These are phyloP conservation scores for Euplexia lucipara DNA, from an alignment of 2,888 invertebrate genomes.

Conservation along the genomic window DNA sequence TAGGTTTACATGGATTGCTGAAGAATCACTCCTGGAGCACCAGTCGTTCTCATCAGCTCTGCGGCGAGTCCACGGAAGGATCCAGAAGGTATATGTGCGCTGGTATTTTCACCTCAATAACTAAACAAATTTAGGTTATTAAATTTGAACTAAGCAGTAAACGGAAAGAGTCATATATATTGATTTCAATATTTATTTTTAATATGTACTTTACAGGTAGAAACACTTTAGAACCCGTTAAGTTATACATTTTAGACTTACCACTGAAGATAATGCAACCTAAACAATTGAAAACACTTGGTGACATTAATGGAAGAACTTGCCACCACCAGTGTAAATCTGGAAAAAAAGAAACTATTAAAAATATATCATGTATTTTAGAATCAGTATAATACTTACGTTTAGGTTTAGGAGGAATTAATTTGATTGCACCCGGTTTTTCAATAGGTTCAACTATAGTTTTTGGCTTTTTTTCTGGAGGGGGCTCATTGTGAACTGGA, in stretches of 20 bases:
- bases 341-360: constrained; percentile 87
- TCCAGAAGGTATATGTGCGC: constrained; percentile 73
- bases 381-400: constrained; percentile 93
- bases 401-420: constrained; percentile 97
- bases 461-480: constrained; percentile 95
- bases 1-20: constrained; percentile 67
- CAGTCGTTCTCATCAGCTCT: constrained; percentile 73
- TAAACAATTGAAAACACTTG: constrained; percentile 77
- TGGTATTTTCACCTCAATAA: constrained; percentile 73
- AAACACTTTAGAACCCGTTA: constrained; percentile 83
- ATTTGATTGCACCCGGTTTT: constrained; percentile 95
- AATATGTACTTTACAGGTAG: constrained; percentile 85
- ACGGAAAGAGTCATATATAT: constrained; percentile 81
- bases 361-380: constrained; percentile 64
- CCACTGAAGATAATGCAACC: constrained; percentile 80
- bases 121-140: constrained; percentile 82
- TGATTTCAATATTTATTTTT: constrained; percentile 87
- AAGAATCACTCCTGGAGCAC: constrained; percentile 75
- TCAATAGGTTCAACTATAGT: constrained; percentile 91
- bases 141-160: constrained; percentile 63
- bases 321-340: constrained; percentile 73
- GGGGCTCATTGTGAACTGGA: constrained; percentile 87
- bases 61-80: constrained; percentile 77
- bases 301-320: constrained; percentile 63
- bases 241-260: constrained; percentile 90